These are phyloP conservation scores for Nemotelus pantherinus DNA, from an alignment of 2,888 invertebrate species.

Conservation along the genomic window DNA sequence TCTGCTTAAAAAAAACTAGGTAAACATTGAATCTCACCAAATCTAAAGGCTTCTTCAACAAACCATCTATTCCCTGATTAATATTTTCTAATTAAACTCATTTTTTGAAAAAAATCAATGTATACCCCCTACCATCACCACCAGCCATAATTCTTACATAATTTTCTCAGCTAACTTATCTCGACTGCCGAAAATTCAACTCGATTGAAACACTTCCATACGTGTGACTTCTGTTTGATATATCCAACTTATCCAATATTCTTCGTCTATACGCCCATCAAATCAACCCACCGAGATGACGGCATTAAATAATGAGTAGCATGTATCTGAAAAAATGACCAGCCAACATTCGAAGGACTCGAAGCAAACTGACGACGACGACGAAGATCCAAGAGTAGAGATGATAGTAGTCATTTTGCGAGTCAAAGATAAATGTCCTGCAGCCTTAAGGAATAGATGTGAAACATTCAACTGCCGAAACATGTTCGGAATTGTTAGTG, in stretches of 20 bases:
- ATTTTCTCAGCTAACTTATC: neutral
- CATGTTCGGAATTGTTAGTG: conserved; percentile 41
- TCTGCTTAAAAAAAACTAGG: too few species aligned
- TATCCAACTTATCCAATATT: neutral
- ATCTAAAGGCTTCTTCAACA: too few species aligned
- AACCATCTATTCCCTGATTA: too few species aligned
- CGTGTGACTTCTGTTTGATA: too few species aligned
- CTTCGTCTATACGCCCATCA: conserved; percentile 24
- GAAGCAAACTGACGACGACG: conserved; percentile 1
- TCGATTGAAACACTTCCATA: too few species aligned
- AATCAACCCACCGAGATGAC: conserved; percentile 30
- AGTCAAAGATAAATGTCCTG: conserved; percentile 42
- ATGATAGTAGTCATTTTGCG: conserved; percentile 37
- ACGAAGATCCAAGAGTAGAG: conserved; percentile 25
- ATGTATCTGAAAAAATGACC: conserved; percentile 43
- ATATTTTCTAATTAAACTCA: too few species aligned
- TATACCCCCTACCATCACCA: neutral
- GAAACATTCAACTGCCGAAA: conserved; percentile 41
- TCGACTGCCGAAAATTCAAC: neutral
- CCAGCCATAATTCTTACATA: neutral
- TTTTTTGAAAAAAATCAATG: neutral
- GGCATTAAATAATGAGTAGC: conserved; percentile 51
- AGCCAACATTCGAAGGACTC: neutral
- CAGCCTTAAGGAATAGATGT: conserved; percentile 39
- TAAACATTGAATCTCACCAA: too few species aligned